Percentiles rank a stretch among this genome's conserved stretches.
phyloP scores from a whole-genome alignment of 2,888 invertebrate genomes.

The Drosophila helvetica region DNA sequence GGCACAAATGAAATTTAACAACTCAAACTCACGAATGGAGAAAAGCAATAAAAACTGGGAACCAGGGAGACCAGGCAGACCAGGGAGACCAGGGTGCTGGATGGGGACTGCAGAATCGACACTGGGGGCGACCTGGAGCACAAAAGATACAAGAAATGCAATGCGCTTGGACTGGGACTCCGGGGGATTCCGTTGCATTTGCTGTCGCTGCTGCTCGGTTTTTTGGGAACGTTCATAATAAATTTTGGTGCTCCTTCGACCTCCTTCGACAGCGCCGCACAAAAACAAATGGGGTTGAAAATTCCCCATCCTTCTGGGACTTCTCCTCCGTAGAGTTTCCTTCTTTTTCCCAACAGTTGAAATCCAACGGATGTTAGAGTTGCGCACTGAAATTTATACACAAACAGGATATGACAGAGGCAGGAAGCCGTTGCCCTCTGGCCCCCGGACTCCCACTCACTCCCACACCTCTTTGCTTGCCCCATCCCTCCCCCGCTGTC shows the following conservation, averaged over 20 bases:
- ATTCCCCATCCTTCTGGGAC: conserved; percentile 7
- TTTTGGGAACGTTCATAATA: conserved; percentile 74
- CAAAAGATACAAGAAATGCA: conserved; percentile 69
- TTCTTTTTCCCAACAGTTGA: conserved; percentile 45
- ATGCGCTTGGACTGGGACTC: conserved; percentile 17
- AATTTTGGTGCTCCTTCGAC: conserved; percentile 54
- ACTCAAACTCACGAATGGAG: conserved; percentile 48
- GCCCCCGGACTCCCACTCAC: conserved; percentile 15
- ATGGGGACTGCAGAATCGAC: conserved; percentile 22
- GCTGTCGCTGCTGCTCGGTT: conserved; percentile 54
- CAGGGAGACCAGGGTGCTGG: conserved; percentile 2
- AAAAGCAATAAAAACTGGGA: conserved; percentile 20
- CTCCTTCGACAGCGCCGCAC: conserved; percentile 48
- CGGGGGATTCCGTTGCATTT: conserved; percentile 41
- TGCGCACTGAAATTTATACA: conserved; percentile 68
- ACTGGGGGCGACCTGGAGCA: conserved; percentile 48
- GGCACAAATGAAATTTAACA: conserved; percentile 76
- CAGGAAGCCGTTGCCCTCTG: conserved; percentile 58
- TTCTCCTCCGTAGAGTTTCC: conserved; percentile 7
- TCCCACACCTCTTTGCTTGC: background rate
- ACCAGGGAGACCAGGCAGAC: background rate
- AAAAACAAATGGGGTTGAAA: conserved; percentile 38
- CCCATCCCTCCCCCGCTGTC: background rate
- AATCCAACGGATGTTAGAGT: conserved; percentile 70
- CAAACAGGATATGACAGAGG: conserved; percentile 76